These are phyloP conservation scores for Oncopodura yosiiana DNA, from an alignment of 1,140 invertebrate species.

Conservation along the genomic window DNA sequence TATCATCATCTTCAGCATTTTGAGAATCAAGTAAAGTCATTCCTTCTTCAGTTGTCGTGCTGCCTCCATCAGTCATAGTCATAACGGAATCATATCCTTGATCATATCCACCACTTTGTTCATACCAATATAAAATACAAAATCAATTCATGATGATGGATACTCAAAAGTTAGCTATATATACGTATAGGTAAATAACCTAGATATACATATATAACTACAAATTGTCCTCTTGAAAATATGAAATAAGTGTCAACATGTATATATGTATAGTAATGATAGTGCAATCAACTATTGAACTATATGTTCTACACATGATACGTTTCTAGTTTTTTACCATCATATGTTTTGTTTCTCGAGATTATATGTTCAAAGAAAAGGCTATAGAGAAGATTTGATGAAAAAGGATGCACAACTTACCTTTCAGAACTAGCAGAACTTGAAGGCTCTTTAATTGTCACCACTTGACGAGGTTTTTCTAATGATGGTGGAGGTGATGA, in stretches of 20 bases:
- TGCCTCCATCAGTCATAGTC: too few species aligned
- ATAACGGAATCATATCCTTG: neutral
- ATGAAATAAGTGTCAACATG: constrained; percentile 9
- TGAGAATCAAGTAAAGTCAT: too few species aligned
- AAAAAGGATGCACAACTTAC: constrained; percentile 42
- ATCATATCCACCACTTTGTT: constrained; percentile 1
- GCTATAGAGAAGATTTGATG: constrained; percentile 12
- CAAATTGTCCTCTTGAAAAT: constrained; percentile 9
- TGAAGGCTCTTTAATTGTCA: constrained; percentile 50
- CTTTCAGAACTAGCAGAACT: constrained; percentile 74
- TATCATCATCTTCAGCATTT: too few species aligned
- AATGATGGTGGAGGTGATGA: too few species aligned
- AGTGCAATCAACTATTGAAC: constrained; percentile 10
- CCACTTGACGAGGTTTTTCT: too few species aligned
- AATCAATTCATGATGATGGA: neutral
- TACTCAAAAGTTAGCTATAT: neutral
- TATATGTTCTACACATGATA: too few species aligned
- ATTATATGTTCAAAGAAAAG: neutral
- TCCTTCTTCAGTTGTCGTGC: too few species aligned
- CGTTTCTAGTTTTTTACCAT: too few species aligned
- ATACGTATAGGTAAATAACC: too few species aligned
- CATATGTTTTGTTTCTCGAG: constrained; percentile 13
- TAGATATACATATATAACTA: too few species aligned
- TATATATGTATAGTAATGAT: constrained; percentile 2
- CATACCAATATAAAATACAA: neutral